Evolutionary conservation across 2,113 vertebrate genomes (phyloP).

Genomic region (Aythya baeri): DNA sequence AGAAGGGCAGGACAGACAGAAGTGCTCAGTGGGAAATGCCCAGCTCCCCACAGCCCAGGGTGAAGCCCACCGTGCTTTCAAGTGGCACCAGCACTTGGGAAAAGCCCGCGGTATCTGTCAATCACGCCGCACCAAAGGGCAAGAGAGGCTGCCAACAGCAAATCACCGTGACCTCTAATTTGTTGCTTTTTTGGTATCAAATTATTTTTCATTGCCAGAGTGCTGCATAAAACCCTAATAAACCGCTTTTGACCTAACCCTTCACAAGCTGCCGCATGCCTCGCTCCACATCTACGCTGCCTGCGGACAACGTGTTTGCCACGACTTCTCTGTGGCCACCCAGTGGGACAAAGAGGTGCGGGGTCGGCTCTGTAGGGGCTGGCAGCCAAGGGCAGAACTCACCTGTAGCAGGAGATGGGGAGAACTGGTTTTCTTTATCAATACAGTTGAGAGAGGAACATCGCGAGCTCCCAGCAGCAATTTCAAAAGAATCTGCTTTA

Average conservation of each 20-base stretch:
- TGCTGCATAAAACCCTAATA: neutral
- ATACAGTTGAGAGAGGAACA: neutral
- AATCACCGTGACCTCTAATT: neutral
- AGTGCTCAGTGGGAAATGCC: neutral
- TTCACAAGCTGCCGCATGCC: neutral
- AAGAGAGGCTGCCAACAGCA: slow-evolving; percentile 25
- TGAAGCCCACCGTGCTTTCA: neutral
- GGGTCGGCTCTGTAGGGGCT: too few relatives aligned
- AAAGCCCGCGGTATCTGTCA: neutral
- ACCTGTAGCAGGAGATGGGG: neutral
- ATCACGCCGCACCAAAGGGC: rapidly evolving
- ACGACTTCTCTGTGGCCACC: neutral
- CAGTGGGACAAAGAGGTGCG: too few relatives aligned
- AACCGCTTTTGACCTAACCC: neutral
- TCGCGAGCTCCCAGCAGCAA: neutral
- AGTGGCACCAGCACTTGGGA: neutral
- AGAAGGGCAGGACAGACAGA: neutral
- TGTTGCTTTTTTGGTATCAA: neutral
- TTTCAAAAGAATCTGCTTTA: neutral
- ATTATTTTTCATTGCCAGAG: slow-evolving; percentile 24
- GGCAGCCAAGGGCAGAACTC: neutral
- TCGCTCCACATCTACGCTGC: neutral
- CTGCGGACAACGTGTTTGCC: neutral
- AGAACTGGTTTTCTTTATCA: neutral
- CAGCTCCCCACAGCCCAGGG: neutral